Evolutionary conservation across 2,888 invertebrate species (phyloP).

Genomic region (Xestia rhomboidea): DNA sequence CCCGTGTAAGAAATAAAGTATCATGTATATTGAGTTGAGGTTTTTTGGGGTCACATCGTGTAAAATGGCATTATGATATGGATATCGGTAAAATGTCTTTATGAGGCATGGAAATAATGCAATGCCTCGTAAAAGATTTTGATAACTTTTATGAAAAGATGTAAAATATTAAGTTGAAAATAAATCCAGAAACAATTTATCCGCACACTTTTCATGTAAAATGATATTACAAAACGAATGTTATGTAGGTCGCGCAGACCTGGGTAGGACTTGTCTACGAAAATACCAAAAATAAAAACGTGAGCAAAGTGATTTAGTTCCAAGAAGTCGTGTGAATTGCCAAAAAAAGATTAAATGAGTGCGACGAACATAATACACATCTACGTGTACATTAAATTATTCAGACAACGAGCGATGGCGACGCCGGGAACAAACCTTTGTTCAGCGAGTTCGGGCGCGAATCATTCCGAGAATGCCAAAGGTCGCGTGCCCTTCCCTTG

Average conservation of each 20-base stretch:
- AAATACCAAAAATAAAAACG: conserved; percentile 25
- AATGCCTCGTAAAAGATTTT: neutral
- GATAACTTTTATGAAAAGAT: neutral
- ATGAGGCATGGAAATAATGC: neutral
- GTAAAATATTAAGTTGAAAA: neutral
- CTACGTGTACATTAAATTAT: conserved; percentile 72
- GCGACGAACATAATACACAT: conserved; percentile 52
- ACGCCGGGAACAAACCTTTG: conserved; percentile 66
- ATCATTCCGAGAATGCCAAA: conserved; percentile 77
- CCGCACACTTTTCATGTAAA: neutral
- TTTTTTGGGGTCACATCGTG: conserved; percentile 7
- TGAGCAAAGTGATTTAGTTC: conserved; percentile 34
- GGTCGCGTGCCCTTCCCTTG: conserved; percentile 72
- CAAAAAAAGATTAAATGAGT: conserved; percentile 58
- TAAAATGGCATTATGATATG: neutral
- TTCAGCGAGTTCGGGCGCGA: conserved; percentile 64
- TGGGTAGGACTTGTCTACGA: neutral
- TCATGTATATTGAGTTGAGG: conserved; percentile 3
- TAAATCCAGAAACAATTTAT: neutral
- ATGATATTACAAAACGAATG: neutral
- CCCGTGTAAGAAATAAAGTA: conserved; percentile 25
- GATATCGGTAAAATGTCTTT: neutral
- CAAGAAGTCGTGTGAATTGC: conserved; percentile 40
- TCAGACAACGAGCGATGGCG: conserved; percentile 67
- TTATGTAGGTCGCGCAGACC: neutral